Base-by-base conservation (phyloP, 1,140 invertebrate genomes). In the Drosophila gunungcola region DNA sequence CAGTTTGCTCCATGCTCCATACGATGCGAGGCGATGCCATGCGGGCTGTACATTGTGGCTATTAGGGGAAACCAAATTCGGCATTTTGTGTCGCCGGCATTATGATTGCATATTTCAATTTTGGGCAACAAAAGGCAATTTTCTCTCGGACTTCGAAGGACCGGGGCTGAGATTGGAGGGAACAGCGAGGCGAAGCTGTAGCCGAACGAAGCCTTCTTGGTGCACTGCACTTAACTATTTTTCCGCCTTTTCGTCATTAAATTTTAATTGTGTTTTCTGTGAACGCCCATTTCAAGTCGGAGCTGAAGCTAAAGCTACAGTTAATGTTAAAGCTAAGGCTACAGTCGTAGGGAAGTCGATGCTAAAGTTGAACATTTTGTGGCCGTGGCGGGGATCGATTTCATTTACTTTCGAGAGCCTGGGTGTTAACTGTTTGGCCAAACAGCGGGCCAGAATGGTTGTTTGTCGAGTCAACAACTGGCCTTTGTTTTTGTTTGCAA, bases 181-280 rank as follows among this genome's bases (percentile, higher is more conserved):
- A 57, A 39, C 34, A 10, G 13, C 10, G 1, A 57, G 32, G 4
- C 36, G 16, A 12, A 32, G 9, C 3, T 10, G 3, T 13, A 16
- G 12, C 6, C 5, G 29, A 16, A 13, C 42, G 13, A 6, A 43
- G 4, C 34, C n/a, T 16, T 34, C n/a, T 16, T 27, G 16, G 16
- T 21, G 38, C 21, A 68, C 73, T 48, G 53, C 51, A 60, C 69
- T 79, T 58, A 76, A 76, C 56, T 65, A 76, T 88, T 80, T 78
- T 84, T 89, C 84, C 84, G 84, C 84, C 84, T 88, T 89, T 88
- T 88, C 73, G 84, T 80, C 84, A 89, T 89, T 90, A 89, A 84
- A 89, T 89, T 89, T 89, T 84, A 89, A 89, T 89, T 89, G 84
- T 89, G 74, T 76, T 86, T 88, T 79, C 43, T 65, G 43, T 60